phyloP scores from a whole-genome alignment of 2,797 vertebrate species.

The Halcyon badia region DNA sequence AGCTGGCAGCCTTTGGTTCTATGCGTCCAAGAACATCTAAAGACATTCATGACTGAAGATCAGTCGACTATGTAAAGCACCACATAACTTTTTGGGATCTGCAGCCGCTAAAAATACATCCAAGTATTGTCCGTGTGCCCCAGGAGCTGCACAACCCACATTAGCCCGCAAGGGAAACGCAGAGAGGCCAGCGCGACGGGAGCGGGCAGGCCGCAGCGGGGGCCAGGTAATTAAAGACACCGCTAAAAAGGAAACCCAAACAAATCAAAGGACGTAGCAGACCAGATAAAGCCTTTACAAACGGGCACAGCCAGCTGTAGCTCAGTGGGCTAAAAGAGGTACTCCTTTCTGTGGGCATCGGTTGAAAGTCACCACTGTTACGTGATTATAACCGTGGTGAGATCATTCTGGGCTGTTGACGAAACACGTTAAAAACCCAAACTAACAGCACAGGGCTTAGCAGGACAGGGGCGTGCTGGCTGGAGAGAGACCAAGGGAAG shows the following conservation, averaged over 20 bases:
- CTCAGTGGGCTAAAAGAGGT: constrained; percentile 1
- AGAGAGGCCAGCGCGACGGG: not conserved
- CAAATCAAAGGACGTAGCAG: not conserved
- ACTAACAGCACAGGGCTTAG: not conserved
- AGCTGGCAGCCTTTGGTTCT: not conserved
- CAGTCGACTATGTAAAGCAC: constrained; percentile 29
- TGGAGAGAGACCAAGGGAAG: not conserved
- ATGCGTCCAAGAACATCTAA: constrained; percentile 25
- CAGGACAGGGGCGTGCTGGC: not conserved
- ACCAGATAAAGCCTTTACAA: constrained; percentile 12
- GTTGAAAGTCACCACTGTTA: not conserved
- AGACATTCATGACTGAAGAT: not conserved
- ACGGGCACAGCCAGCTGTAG: not conserved
- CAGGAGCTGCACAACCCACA: not conserved
- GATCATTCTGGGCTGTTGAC: constrained; percentile 38
- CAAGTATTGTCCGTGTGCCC: constrained; percentile 22
- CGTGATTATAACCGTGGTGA: constrained; percentile 14
- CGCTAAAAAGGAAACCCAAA: constrained; percentile 2
- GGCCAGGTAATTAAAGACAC: constrained; percentile 35
- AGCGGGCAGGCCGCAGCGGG: not conserved
- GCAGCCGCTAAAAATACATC: constrained; percentile 57
- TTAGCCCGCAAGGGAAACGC: not conserved
- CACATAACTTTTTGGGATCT: constrained; percentile 12
- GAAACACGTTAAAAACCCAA: not conserved
- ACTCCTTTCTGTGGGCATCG: constrained; percentile 22